Evolutionary conservation across 2,888 invertebrate species (phyloP).

Genomic region (Caenorhabditis angaria): DNA sequence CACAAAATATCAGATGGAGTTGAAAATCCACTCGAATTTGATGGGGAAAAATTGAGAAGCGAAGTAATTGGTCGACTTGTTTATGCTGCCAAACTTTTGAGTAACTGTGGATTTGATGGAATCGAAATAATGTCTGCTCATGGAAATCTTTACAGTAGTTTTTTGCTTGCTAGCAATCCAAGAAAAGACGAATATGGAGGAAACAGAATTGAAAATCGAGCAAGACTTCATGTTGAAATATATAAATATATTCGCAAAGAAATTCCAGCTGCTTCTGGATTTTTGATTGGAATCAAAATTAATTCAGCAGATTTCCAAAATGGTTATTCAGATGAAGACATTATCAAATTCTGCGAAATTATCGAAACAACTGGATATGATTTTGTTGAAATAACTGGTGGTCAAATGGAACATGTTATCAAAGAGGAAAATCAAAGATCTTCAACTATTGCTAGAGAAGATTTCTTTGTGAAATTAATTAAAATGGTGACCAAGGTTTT

Average conservation of each 20-base stretch:
- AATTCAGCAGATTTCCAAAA: conserved; percentile 42
- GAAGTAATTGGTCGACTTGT: conserved; percentile 56
- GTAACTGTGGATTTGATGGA: conserved; percentile 37
- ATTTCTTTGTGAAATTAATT: conserved; percentile 33
- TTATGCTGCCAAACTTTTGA: conserved; percentile 36
- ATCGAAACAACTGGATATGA: conserved; percentile 30
- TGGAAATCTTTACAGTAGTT: conserved; percentile 40
- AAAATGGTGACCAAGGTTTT: conserved; percentile 18
- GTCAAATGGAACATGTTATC: conserved; percentile 31
- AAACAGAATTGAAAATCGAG: conserved; percentile 18
- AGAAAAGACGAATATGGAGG: conserved; percentile 42
- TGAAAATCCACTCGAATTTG: conserved; percentile 44
- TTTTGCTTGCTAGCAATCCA: conserved; percentile 27
- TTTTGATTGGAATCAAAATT: conserved; percentile 31
- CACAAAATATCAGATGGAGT: conserved; percentile 42
- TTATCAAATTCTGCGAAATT: conserved; percentile 19
- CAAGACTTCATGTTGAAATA: conserved; percentile 29
- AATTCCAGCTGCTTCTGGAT: conserved; percentile 37
- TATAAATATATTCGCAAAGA: conserved; percentile 29
- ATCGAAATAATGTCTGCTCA: conserved; percentile 35
- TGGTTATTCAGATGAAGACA: conserved; percentile 19
- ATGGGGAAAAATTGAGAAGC: conserved; percentile 39
- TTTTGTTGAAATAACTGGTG: conserved; percentile 36
- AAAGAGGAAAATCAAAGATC: conserved; percentile 28
- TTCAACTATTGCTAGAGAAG: conserved; percentile 31